Conservation (phyloP, 2,888 invertebrate genomes). For the Lapara coniferarum region DNA sequence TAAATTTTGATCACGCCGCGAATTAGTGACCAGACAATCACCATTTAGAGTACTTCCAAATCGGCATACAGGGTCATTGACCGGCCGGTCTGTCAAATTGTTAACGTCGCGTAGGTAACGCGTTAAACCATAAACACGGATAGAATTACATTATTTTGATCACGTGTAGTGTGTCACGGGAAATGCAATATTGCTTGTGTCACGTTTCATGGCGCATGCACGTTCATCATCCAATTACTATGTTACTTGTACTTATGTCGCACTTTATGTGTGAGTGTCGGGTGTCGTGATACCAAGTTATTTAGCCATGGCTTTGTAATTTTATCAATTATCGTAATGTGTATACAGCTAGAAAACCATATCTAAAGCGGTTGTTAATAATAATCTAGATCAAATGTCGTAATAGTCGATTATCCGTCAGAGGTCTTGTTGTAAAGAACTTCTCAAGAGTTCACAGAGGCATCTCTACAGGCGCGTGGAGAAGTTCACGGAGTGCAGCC, state of each 20-base stretch:
- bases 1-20: not conserved
- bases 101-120: not conserved
- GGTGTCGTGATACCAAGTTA: not conserved
- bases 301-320: not conserved
- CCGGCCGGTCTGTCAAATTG: not conserved
- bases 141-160: conserved; percentile 6
- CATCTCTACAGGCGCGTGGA: no score
- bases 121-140: not conserved
- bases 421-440: no score
- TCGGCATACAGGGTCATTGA: conserved; percentile 2
- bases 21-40: conserved; percentile 1
- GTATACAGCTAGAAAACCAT: no score
- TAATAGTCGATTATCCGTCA: no score
- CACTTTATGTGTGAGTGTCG: conserved; percentile 2
- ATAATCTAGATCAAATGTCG: no score
- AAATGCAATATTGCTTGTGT: conserved; percentile 12
- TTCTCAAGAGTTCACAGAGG: no score
- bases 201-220: conserved; percentile 20
- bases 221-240: conserved; percentile 9
- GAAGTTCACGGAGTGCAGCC: no score
- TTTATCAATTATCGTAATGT: not conserved
- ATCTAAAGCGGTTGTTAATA: no score
- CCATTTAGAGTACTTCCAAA: not conserved
- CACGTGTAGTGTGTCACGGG: conserved; percentile 16
- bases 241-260: conserved; percentile 8